Evolutionary conservation across 2,797 vertebrate genomes (phyloP).

Genomic region (Schizopygopsis malacanthus): DNA sequence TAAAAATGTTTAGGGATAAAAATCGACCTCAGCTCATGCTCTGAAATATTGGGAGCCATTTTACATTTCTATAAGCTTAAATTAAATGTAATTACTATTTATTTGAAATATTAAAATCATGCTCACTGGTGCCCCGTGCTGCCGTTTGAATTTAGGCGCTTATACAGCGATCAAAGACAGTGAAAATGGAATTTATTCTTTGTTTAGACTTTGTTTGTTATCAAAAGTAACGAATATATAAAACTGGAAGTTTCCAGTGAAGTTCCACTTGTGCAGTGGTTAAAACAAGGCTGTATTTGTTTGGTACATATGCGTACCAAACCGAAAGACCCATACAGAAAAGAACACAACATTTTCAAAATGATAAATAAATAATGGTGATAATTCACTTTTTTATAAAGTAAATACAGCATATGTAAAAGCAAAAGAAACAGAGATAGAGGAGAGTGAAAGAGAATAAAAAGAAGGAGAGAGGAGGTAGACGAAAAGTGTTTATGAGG

Average conservation of each 20-base stretch:
- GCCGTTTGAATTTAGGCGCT: not conserved
- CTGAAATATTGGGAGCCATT: not conserved
- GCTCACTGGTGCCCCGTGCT: too few relatives aligned
- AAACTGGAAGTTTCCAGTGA: not conserved
- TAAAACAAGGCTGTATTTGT: not conserved
- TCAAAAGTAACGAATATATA: not conserved
- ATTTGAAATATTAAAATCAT: not conserved
- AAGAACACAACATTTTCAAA: not conserved
- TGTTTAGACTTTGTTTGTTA: not conserved
- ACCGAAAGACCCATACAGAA: not conserved
- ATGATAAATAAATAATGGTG: not conserved
- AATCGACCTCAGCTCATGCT: too few relatives aligned
- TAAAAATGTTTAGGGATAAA: too few relatives aligned
- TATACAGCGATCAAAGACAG: not conserved
- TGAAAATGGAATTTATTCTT: not conserved
- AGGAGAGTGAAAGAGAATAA: slow-evolving; percentile 40
- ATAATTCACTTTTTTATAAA: not conserved
- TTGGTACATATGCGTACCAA: not conserved
- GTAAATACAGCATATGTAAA: not conserved
- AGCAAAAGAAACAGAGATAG: not conserved
- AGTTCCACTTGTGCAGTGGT: not conserved
- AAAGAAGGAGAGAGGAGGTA: not conserved
- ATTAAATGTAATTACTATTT: not conserved
- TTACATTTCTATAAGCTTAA: not conserved
- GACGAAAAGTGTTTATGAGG: slow-evolving; percentile 21